Evolutionary conservation across 2,113 vertebrate species (phyloP), one percentile per base, ranked within the genome.

Genomic region (Corythoichthys intestinalis): DNA sequence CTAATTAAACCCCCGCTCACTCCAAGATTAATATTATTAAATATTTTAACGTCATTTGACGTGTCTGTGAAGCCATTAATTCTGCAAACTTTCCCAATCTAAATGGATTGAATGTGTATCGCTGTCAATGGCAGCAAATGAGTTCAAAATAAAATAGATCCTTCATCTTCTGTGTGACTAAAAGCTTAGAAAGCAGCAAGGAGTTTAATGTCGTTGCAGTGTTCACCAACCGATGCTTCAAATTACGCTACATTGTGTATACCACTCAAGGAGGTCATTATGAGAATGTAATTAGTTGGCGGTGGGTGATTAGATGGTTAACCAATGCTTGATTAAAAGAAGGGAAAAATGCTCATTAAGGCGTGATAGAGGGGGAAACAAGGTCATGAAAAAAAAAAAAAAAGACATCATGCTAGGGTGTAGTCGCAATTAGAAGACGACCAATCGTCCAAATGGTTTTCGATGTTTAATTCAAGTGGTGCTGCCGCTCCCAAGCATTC

Each of bases 261-360:
- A 85, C 71, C 69, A 79, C 73, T 71, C 73, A 77, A 86, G 74
- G 71, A 70, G 78, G 48, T 75, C 86, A 90, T 89, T 76, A 89
- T 52, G n/a, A 67, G 75, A 82, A 77, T 84, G 61, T 83, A 89
- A 89, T 88, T 87, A 81, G 79, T 74, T 71, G 65, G 74, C 7
- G 68, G 83, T 70, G 73, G 81, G 70, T 81, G 84, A 87, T 86
- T 84, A 75, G 82, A 69, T 70, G 77, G 75, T 80, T 84, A 83
- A 82, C 72, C 65, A 80, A 72, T 61, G 69, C 49, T 64, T 86
- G 80, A 87, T 87, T 83, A 78, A 84, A 86, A 74, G 82, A 72
- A 70, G 52, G 59, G 49, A 20, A 46, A 20, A 34, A n/a, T 28
- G 41, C 60, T 47, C 61, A 63, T 63, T 63, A 63, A 47, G 60